Conservation (phyloP, 2,797 vertebrate genomes). For the Brotula barbata region DNA sequence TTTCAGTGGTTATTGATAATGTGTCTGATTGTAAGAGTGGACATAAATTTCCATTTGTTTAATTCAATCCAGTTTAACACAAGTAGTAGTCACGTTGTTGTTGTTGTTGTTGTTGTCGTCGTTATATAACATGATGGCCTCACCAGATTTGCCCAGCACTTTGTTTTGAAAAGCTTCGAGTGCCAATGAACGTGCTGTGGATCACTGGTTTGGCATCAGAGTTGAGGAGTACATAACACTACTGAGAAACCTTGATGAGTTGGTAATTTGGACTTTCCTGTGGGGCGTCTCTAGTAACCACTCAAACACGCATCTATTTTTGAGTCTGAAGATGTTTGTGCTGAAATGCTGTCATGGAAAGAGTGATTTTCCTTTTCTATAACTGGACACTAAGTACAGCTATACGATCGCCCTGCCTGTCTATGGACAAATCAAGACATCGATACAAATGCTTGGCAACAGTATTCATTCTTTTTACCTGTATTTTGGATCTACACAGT, state of each 20-base stretch:
- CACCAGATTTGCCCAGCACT: background rate
- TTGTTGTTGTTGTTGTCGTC: background rate
- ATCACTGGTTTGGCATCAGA: background rate
- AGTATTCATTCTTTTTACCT: too few relatives aligned
- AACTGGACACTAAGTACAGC: background rate
- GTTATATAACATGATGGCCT: too few relatives aligned
- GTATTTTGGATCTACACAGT: conserved; percentile 19
- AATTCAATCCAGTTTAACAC: too few relatives aligned
- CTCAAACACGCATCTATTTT: conserved; percentile 24
- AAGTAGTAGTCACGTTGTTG: background rate
- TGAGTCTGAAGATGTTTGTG: conserved; percentile 24
- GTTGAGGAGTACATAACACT: background rate
- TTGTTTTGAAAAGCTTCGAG: background rate
- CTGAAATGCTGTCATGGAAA: too few relatives aligned
- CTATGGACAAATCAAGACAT: conserved; percentile 3
- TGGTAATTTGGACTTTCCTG: conserved; percentile 47
- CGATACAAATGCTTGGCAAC: conserved; percentile 1
- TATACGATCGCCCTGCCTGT: background rate
- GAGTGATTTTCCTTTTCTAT: conserved; percentile 14
- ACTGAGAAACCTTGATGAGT: background rate
- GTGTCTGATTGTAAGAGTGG: too few relatives aligned
- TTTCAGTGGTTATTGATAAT: too few relatives aligned
- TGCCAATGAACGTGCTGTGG: too few relatives aligned
- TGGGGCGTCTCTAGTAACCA: conserved; percentile 24
- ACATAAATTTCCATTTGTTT: too few relatives aligned